Percentiles rank a stretch among this genome's conserved stretches.
phyloP scores from a whole-genome alignment of 2,797 vertebrate species.

The Sebastes taczanowskii region DNA sequence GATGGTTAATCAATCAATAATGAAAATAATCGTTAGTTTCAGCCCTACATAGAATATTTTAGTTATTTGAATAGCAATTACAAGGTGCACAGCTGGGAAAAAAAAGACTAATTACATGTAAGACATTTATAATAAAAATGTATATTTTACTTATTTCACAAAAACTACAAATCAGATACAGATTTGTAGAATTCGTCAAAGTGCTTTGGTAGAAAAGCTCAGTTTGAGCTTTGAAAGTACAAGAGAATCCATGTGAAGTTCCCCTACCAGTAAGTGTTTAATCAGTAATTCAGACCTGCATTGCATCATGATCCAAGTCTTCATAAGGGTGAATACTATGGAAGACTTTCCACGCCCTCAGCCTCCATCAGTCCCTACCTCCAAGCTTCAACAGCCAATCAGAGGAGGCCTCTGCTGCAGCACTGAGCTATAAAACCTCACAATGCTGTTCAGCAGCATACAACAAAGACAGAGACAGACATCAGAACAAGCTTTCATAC shows the following conservation, averaged over 20 bases:
- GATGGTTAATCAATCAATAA: not conserved
- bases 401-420: conserved; percentile 45
- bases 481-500: conserved; percentile 1
- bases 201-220: not conserved
- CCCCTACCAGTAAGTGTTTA: not conserved
- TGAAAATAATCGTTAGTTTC: not conserved
- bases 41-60: not conserved
- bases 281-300: conserved; percentile 27
- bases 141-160: not conserved
- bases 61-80: not conserved
- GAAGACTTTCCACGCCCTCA: conserved; percentile 53
- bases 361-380: conserved; percentile 6
- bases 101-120: no score
- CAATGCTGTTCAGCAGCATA: conserved; percentile 26
- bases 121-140: not conserved
- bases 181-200: not conserved
- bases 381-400: conserved; percentile 68
- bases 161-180: not conserved
- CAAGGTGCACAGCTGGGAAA: not conserved
- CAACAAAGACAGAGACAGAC: conserved; percentile 41
- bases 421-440: conserved; percentile 64
- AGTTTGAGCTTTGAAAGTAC: not conserved
- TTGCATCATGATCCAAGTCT: conserved; percentile 69
- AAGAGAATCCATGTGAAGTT: not conserved
- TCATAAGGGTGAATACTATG: conserved; percentile 10